These are phyloP conservation scores for Conistra vaccinii DNA, from an alignment of 2,888 invertebrate species.

Conservation along the genomic window DNA sequence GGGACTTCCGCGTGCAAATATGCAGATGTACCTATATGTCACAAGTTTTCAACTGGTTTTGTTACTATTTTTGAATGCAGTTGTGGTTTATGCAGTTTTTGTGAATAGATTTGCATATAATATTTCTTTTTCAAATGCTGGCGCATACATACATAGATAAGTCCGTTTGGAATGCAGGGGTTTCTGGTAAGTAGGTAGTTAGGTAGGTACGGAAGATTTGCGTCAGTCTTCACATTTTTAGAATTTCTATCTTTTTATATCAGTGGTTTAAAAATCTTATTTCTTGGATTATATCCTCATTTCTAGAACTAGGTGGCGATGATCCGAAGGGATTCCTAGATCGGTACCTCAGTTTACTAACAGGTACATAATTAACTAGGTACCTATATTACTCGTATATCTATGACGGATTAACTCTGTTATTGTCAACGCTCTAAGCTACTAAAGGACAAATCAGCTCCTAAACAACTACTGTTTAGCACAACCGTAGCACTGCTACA, in stretches of 20 bases:
- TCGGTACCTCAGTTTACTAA: background rate
- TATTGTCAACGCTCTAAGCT: background rate
- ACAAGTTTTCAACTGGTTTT: slow-evolving; percentile 53
- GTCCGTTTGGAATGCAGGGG: background rate
- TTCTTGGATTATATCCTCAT: background rate
- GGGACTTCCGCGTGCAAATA: slow-evolving; percentile 52
- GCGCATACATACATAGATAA: background rate
- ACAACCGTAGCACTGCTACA: background rate
- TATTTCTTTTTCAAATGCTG: background rate
- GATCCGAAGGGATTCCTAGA: background rate
- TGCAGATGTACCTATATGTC: slow-evolving; percentile 37
- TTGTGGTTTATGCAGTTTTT: slow-evolving; percentile 20
- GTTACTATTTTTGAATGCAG: slow-evolving; percentile 8
- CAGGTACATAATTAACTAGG: background rate
- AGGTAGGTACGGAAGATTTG: background rate
- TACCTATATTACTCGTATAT: background rate
- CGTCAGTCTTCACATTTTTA: background rate
- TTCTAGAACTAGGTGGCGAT: too few relatives aligned
- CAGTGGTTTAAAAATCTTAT: background rate
- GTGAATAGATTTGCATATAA: slow-evolving; percentile 1
- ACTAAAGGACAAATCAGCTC: background rate
- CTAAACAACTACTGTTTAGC: background rate
- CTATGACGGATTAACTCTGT: background rate
- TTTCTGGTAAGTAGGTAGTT: background rate
- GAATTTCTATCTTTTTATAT: background rate